These are phyloP conservation scores for Hemicordylus capensis DNA, from an alignment of 2,113 vertebrate genomes.

Conservation along the genomic window DNA sequence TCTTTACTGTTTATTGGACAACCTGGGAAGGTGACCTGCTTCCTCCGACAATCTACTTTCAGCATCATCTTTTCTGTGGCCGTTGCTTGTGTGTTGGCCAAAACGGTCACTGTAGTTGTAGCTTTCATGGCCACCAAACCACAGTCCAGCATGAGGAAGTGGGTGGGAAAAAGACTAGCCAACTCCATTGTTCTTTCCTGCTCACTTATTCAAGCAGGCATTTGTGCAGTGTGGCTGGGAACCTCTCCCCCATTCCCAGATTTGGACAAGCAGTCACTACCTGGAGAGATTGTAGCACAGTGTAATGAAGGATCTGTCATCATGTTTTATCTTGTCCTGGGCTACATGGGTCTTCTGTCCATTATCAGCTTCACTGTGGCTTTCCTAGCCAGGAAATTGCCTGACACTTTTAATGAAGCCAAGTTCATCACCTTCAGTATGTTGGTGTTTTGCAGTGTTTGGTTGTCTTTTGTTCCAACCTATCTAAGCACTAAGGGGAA, in stretches of 20 bases:
- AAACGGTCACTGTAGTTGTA: too few species aligned
- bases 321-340: background rate
- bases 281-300: background rate
- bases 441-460: too few species aligned
- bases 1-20: background rate
- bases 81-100: too few species aligned
- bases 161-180: background rate
- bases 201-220: background rate
- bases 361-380: background rate
- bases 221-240: background rate
- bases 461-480: too few species aligned
- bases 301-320: background rate
- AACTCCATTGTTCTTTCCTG: background rate
- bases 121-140: too few species aligned
- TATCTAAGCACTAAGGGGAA: too few species aligned
- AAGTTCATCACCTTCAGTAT: too few species aligned
- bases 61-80: background rate
- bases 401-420: too few species aligned
- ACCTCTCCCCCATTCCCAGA: background rate
- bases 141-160: background rate
- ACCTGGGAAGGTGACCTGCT: background rate
- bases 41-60: background rate
- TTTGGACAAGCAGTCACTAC: background rate
- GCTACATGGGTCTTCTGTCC: background rate
- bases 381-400: background rate